Evolutionary conservation across 2,113 vertebrate species (phyloP).

Genomic region (Ammodramus savannarum): DNA sequence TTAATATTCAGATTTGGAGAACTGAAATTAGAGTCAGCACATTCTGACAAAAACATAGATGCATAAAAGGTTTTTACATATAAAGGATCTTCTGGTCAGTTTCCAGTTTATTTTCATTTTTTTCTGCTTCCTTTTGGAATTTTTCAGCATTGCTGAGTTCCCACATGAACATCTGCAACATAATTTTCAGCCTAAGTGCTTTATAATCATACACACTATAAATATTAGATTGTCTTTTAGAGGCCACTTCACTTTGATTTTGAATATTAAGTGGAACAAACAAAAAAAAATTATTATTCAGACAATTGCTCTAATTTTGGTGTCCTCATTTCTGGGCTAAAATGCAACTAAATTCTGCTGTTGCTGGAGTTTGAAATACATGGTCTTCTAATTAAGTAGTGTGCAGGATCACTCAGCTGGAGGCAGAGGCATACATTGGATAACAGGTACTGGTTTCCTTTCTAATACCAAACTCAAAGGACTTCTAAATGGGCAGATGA

Average conservation of each 20-base stretch:
- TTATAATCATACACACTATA: conserved; percentile 41
- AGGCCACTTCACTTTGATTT: conserved; percentile 50
- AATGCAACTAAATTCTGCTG: conserved; percentile 30
- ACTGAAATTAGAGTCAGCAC: conserved; percentile 56
- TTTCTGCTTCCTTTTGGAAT: conserved; percentile 43
- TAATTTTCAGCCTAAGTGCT: conserved; percentile 43
- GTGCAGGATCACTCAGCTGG: neutral
- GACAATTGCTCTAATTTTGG: conserved; percentile 57
- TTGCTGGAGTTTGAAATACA: neutral
- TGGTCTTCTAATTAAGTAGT: neutral
- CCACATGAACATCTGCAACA: conserved; percentile 38
- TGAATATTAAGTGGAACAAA: conserved; percentile 49
- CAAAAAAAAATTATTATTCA: conserved; percentile 24
- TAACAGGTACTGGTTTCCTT: neutral
- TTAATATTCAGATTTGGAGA: conserved; percentile 46
- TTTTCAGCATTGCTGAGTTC: conserved; percentile 24
- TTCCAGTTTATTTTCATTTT: conserved; percentile 49
- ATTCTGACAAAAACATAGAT: conserved; percentile 1
- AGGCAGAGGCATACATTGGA: neutral
- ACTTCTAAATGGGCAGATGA: neutral
- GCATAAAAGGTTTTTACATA: conserved; percentile 39
- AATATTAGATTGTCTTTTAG: conserved; percentile 51
- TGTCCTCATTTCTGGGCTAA: conserved; percentile 48
- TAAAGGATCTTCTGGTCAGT: conserved; percentile 56
- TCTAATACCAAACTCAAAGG: neutral